A percentile compares a stretch with the other conserved stretches of the same genome.
Conservation (phyloP, 2,113 vertebrate species). For the Xiphophorus maculatus region DNA sequence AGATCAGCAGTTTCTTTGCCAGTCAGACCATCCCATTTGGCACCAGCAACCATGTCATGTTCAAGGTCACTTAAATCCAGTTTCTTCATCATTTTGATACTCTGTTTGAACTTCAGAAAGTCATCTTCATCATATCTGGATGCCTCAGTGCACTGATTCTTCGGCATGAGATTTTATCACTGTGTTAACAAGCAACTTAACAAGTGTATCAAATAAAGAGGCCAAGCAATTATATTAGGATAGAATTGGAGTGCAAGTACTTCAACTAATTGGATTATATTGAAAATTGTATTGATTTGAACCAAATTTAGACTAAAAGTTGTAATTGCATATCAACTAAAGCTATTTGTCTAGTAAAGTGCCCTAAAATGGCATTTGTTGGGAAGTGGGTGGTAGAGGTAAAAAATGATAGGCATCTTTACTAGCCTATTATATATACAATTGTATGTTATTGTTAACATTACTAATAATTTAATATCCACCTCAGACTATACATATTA, state of each 20-base stretch:
- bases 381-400: not conserved
- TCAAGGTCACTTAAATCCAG: not conserved
- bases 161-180: not conserved
- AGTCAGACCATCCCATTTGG: not conserved
- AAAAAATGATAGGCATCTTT: not conserved
- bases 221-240: not conserved
- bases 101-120: not conserved
- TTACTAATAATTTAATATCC: not conserved
- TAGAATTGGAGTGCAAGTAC: not conserved
- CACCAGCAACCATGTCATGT: not conserved
- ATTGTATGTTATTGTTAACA: not conserved
- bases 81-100: not conserved
- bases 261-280: not conserved
- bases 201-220: not conserved
- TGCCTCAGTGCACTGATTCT: not conserved
- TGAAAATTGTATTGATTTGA: not conserved
- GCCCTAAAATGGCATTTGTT: not conserved
- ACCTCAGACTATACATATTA: conserved; percentile 34
- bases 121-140: not conserved
- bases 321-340: not conserved
- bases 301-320: not conserved
- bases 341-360: not conserved
- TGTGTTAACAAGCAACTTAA: not conserved
- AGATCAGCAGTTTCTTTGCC: not conserved
- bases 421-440: not conserved